Evolutionary conservation across 2,113 vertebrate species (phyloP).

Genomic region (Amblyopsis rosae): DNA sequence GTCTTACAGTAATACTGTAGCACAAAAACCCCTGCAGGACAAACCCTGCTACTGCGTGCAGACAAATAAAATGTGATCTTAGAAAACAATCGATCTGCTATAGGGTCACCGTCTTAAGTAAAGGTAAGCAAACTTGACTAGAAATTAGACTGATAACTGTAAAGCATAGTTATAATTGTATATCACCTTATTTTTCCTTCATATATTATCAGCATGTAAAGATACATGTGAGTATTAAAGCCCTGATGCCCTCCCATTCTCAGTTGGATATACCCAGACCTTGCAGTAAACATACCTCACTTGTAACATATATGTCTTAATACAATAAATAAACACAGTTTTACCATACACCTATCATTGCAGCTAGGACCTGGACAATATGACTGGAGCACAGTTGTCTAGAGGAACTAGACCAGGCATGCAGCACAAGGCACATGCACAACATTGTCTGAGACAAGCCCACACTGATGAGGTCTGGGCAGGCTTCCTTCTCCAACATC

Average conservation of each 20-base stretch:
- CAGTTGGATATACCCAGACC: not conserved
- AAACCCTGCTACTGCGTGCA: not conserved
- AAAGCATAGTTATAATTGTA: not conserved
- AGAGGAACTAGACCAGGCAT: constrained; percentile 32
- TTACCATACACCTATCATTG: constrained; percentile 1
- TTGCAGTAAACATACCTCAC: constrained; percentile 7
- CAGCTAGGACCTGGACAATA: constrained; percentile 6
- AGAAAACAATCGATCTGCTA: constrained; percentile 15
- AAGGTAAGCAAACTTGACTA: not conserved
- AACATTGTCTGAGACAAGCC: constrained; percentile 50
- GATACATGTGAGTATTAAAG: not conserved
- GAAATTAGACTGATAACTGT: not conserved
- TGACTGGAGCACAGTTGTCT: not conserved
- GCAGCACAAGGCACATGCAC: constrained; percentile 38
- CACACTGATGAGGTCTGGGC: constrained; percentile 57
- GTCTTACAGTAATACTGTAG: constrained; percentile 21
- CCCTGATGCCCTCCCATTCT: not conserved
- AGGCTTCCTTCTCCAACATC: constrained; percentile 54
- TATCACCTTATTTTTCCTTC: not conserved
- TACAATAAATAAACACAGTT: constrained; percentile 1
- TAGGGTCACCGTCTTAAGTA: not conserved
- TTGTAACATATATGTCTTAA: not conserved
- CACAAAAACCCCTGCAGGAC: constrained; percentile 34
- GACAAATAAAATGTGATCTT: constrained; percentile 20
- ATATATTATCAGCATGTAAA: too few relatives aligned